Percentiles rank a stretch among this genome's conserved stretches.
phyloP scores from a whole-genome alignment of 37 sponge, comb jelly and placozoan species.

The Halisarca cf. caerulea region DNA sequence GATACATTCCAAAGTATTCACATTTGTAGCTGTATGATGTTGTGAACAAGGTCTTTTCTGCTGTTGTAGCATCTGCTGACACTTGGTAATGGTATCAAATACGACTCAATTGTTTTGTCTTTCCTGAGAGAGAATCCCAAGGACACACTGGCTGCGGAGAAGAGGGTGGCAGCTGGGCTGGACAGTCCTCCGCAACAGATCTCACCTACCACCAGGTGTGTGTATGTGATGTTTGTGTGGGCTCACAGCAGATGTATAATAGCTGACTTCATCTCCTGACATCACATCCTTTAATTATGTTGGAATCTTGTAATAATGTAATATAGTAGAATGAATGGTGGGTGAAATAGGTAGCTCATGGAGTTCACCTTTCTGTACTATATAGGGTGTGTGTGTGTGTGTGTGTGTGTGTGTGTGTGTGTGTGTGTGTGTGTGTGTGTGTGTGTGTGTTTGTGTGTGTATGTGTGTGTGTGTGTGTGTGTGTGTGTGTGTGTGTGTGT shows the following conservation, averaged over 20 bases:
- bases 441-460: background rate
- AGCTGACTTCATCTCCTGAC: no score
- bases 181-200: background rate
- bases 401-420: background rate
- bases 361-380: no score
- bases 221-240: no score
- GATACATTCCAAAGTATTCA: background rate
- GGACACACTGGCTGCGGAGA: slow-evolving; percentile 27
- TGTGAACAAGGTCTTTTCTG: background rate
- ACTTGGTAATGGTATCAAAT: slow-evolving; percentile 63
- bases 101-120: slow-evolving; percentile 68
- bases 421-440: background rate
- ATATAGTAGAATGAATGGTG: no score
- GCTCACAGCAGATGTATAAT: no score
- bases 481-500: background rate
- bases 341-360: no score
- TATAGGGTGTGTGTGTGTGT: background rate
- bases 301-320: no score
- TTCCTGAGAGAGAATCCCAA: slow-evolving; percentile 45
- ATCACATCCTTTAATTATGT: no score
- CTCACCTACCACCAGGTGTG: slow-evolving; percentile 20
- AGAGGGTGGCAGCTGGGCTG: background rate
- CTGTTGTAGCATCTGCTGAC: slow-evolving; percentile 44
- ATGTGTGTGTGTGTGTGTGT: background rate
- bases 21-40: background rate